Conservation (phyloP, 2,888 invertebrate species). For the Thumatha senex region DNA sequence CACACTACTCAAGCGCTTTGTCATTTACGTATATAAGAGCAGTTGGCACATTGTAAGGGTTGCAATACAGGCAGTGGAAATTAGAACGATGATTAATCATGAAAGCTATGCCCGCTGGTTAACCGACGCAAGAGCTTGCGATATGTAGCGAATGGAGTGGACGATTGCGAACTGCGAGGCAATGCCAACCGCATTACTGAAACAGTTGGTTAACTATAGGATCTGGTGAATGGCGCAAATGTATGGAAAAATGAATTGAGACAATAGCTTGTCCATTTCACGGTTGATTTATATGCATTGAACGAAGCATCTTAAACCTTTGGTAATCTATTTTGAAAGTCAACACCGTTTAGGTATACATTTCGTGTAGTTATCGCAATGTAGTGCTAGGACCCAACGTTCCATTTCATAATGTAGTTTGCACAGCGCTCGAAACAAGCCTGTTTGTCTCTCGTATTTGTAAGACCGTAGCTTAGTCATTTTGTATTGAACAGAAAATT, state of each 20-base stretch:
- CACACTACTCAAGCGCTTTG: slow-evolving; percentile 4
- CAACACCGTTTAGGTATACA: slow-evolving; percentile 47
- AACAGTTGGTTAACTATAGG: slow-evolving; percentile 73
- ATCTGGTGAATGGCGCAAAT: slow-evolving; percentile 65
- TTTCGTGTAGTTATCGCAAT: slow-evolving; percentile 56
- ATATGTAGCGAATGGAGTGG: slow-evolving; percentile 69
- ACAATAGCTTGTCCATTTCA: slow-evolving; percentile 45
- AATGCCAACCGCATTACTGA: slow-evolving; percentile 62
- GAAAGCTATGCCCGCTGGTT: slow-evolving; percentile 58
- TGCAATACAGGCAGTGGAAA: slow-evolving; percentile 44
- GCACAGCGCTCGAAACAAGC: slow-evolving; percentile 64
- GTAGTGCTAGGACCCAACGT: slow-evolving; percentile 62
- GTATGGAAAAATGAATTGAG: slow-evolving; percentile 61
- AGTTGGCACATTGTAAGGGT: slow-evolving; percentile 40
- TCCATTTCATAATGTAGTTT: slow-evolving; percentile 74
- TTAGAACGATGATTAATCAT: slow-evolving; percentile 66
- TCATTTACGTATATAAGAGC: slow-evolving; percentile 17
- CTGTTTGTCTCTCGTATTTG: slow-evolving; percentile 50
- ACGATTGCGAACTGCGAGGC: slow-evolving; percentile 66
- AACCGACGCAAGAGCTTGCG: slow-evolving; percentile 78
- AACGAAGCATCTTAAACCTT: slow-evolving; percentile 47
- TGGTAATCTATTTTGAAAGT: slow-evolving; percentile 69
- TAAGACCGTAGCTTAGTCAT: slow-evolving; percentile 24
- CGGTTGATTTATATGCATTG: slow-evolving; percentile 58
- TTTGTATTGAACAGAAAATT: slow-evolving; percentile 4